phyloP scores from a whole-genome alignment of 2,113 vertebrate genomes.

The Xiphorhynchus elegans region DNA sequence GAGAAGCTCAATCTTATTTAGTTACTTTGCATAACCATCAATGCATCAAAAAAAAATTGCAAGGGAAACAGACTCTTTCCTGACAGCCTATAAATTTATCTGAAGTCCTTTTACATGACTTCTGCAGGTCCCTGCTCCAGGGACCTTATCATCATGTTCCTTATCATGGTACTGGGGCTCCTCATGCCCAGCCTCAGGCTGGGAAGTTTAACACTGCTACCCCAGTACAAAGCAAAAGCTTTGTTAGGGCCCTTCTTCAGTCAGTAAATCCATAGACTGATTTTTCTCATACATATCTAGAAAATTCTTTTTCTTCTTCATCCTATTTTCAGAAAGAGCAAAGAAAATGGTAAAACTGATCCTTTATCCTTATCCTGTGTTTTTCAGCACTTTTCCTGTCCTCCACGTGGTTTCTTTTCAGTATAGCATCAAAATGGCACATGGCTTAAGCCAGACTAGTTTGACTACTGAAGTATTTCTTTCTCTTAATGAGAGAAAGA shows the following conservation, averaged over 20 bases:
- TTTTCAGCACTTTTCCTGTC: not conserved
- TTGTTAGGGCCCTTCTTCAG: not conserved
- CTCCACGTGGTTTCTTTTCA: not conserved
- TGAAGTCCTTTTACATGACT: not conserved
- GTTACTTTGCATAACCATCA: fast-evolving
- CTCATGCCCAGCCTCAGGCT: not conserved
- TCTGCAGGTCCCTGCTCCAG: not conserved
- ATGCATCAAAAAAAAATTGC: not conserved
- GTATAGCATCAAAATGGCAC: not conserved
- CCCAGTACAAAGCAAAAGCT: not conserved
- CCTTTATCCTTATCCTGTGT: not conserved
- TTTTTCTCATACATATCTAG: not conserved
- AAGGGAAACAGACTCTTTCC: not conserved
- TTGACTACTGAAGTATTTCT: not conserved
- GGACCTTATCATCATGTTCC: too few relatives aligned
- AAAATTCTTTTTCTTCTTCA: not conserved
- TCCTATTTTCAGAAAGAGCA: not conserved
- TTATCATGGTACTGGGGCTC: too few relatives aligned
- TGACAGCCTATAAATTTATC: not conserved
- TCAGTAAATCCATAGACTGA: not conserved
- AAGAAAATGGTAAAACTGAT: not conserved
- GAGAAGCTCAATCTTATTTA: not conserved
- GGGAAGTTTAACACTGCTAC: not conserved
- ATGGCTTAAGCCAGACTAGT: not conserved
- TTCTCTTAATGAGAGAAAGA: not conserved